These are phyloP conservation scores for Rhyacophila brunnea DNA, from an alignment of 1,140 invertebrate genomes.

Conservation along the genomic window DNA sequence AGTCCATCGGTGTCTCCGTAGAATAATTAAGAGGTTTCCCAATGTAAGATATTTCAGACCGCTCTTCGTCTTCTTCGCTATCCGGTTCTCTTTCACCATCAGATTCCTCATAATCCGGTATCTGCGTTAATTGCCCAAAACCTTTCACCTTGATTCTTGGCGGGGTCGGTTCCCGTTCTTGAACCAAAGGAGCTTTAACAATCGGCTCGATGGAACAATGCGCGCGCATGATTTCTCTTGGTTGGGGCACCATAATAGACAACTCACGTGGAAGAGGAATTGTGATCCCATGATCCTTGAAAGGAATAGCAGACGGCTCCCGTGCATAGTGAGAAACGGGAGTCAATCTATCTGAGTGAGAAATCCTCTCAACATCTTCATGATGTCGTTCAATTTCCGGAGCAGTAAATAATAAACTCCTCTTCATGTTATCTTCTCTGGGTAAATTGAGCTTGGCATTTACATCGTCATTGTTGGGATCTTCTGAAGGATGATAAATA, in stretches of 20 bases:
- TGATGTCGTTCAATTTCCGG: slow-evolving; percentile 43
- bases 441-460: slow-evolving; percentile 53
- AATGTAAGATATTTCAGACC: slow-evolving; percentile 18
- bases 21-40: slow-evolving; percentile 41
- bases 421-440: slow-evolving; percentile 54
- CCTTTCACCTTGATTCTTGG: slow-evolving; percentile 64
- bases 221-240: slow-evolving; percentile 24
- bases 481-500: slow-evolving; percentile 82
- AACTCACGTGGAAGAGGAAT: slow-evolving; percentile 32
- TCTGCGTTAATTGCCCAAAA: slow-evolving; percentile 59
- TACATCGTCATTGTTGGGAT: slow-evolving; percentile 71
- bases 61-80: slow-evolving; percentile 33
- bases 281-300: slow-evolving; percentile 11
- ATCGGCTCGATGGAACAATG: slow-evolving; percentile 34
- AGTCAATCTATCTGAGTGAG: slow-evolving; percentile 42
- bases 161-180: slow-evolving; percentile 35
- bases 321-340: slow-evolving; percentile 52
- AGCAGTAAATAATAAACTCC: slow-evolving; percentile 47
- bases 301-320: slow-evolving; percentile 36
- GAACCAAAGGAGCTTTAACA: slow-evolving; percentile 33
- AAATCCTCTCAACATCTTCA: slow-evolving; percentile 40
- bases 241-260: slow-evolving; percentile 31
- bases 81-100: slow-evolving; percentile 42
- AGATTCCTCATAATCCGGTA: slow-evolving; percentile 49
- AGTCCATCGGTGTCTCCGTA: slow-evolving; percentile 68